These are phyloP conservation scores for Heteropelma amictum DNA, from an alignment of 2,888 invertebrate species.

Conservation along the genomic window DNA sequence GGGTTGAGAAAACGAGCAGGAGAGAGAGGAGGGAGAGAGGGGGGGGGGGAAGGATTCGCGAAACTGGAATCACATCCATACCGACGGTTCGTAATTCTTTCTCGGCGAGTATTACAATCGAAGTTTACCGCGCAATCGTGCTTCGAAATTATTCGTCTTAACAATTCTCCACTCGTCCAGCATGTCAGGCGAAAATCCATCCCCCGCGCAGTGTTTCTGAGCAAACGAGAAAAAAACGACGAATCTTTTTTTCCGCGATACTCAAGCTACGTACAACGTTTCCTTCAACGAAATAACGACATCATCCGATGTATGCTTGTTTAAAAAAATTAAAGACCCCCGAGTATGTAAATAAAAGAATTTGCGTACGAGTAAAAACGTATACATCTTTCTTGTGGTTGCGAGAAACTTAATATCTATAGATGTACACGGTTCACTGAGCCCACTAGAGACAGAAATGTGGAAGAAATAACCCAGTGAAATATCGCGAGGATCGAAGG, in stretches of 20 bases:
- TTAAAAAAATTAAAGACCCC: not conserved
- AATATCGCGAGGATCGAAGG: slow-evolving; percentile 69
- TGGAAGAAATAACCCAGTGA: slow-evolving; percentile 68
- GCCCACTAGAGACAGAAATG: slow-evolving; percentile 27
- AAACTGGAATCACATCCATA: slow-evolving; percentile 26
- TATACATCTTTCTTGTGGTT: no score
- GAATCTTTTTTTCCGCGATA: no score
- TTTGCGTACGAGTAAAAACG: no score
- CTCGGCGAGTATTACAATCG: slow-evolving; percentile 40
- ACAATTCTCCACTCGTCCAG: not conserved
- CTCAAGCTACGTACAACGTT: no score
- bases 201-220: no score
- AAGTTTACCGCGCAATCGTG: not conserved
- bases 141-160: slow-evolving; percentile 20
- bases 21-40: not conserved
- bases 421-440: slow-evolving; percentile 2
- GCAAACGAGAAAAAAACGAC: not conserved
- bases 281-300: no score
- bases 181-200: no score
- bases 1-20: not conserved
- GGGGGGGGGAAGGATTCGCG: not conserved
- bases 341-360: no score
- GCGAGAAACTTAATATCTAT: not conserved
- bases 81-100: slow-evolving; percentile 40
- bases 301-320: no score